These are phyloP conservation scores for Perca fluviatilis DNA, from an alignment of 2,113 vertebrate species.

Conservation along the genomic window DNA sequence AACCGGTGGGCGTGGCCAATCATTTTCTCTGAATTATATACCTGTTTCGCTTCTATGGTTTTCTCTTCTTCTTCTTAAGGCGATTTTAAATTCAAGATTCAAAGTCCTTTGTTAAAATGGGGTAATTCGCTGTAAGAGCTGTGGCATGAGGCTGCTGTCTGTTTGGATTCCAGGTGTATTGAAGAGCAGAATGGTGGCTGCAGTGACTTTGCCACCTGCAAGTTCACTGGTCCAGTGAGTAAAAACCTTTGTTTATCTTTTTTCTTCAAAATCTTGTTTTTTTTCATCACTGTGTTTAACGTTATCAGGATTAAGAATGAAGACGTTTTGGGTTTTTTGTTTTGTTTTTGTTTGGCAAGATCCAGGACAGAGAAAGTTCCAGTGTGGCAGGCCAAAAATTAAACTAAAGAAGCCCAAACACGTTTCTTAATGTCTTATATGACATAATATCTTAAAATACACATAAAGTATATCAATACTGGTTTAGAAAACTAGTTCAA, in stretches of 20 bases:
- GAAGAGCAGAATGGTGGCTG: slow-evolving; percentile 88
- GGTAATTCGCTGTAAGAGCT: not conserved
- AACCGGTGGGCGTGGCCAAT: slow-evolving; percentile 72
- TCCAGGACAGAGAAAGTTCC: too few relatives aligned
- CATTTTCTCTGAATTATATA: not conserved
- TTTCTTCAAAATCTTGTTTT: not conserved
- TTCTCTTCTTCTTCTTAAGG: not conserved
- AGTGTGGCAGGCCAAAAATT: too few relatives aligned
- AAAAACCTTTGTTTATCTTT: not conserved
- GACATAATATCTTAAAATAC: not conserved
- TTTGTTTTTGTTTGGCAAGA: not conserved
- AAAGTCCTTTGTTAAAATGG: too few relatives aligned
- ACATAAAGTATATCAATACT: not conserved
- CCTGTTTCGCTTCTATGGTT: too few relatives aligned
- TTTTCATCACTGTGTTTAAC: not conserved
- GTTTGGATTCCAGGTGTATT: slow-evolving; percentile 75
- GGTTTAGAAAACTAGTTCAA: not conserved
- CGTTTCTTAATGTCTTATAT: not conserved
- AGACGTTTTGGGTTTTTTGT: not conserved
- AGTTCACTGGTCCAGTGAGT: slow-evolving; percentile 90
- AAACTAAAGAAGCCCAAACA: not conserved
- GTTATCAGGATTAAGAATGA: not conserved
- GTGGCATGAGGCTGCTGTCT: not conserved
- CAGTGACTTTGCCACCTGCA: slow-evolving; percentile 90
- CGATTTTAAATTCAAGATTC: not conserved